These are phyloP conservation scores for Akabosia matsudoensis DNA, from an alignment of 1,140 invertebrate genomes.

Conservation along the genomic window DNA sequence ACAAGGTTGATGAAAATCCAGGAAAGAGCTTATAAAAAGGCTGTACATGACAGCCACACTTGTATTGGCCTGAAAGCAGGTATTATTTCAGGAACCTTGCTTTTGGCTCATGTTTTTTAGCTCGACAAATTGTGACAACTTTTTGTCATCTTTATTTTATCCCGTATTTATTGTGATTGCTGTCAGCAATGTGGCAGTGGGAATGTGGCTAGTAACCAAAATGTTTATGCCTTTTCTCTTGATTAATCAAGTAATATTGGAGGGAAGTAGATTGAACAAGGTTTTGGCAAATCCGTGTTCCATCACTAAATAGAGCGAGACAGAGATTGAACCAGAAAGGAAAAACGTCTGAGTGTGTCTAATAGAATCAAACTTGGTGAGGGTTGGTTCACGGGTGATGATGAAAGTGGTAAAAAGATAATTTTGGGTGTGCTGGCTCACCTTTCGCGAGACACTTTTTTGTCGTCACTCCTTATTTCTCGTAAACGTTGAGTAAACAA, in stretches of 20 bases:
- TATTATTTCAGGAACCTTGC: no score
- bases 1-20: no score
- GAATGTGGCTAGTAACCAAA: neutral
- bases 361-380: neutral
- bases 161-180: neutral
- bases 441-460: neutral
- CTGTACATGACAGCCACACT: no score
- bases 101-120: no score
- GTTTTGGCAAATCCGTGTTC: neutral
- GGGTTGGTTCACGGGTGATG: neutral
- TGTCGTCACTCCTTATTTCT: neutral
- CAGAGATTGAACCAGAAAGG: neutral
- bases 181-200: neutral
- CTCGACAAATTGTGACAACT: no score
- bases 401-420: neutral
- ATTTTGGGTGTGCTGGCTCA: neutral
- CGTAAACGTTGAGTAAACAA: neutral
- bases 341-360: neutral
- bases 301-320: neutral
- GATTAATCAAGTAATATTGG: neutral
- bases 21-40: no score
- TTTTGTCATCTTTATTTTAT: no score
- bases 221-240: neutral
- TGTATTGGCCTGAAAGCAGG: no score
- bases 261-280: neutral